phyloP scores from a whole-genome alignment of 2,113 vertebrate genomes.

The Microcebus murinus region DNA sequence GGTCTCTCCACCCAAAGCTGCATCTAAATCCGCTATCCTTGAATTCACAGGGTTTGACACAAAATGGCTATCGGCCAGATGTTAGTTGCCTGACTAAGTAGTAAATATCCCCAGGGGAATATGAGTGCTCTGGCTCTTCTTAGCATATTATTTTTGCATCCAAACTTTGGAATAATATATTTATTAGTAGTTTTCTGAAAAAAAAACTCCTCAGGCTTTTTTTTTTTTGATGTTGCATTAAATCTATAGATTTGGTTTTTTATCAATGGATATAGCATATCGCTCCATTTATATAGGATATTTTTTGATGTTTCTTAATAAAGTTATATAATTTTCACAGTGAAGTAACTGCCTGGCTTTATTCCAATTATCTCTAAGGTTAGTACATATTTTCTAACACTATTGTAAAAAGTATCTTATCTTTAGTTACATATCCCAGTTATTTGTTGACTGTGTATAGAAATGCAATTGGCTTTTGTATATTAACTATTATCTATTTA shows the following conservation, averaged over 20 bases:
- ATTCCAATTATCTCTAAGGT: background rate
- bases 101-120: background rate
- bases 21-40: background rate
- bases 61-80: background rate
- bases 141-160: background rate
- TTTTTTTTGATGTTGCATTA: background rate
- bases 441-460: background rate
- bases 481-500: background rate
- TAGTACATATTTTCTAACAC: background rate
- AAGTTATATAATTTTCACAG: background rate
- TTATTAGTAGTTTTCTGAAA: background rate
- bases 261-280: background rate
- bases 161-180: background rate
- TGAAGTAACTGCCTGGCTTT: background rate
- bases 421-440: background rate
- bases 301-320: background rate
- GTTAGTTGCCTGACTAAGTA: background rate
- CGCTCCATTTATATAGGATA: background rate
- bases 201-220: background rate
- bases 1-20: background rate
- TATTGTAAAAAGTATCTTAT: background rate
- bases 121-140: background rate
- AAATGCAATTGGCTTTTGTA: background rate
- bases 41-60: background rate
- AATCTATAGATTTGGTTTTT: background rate